These are phyloP conservation scores for Troides helena DNA, from an alignment of 2,888 invertebrate species.

Conservation along the genomic window DNA sequence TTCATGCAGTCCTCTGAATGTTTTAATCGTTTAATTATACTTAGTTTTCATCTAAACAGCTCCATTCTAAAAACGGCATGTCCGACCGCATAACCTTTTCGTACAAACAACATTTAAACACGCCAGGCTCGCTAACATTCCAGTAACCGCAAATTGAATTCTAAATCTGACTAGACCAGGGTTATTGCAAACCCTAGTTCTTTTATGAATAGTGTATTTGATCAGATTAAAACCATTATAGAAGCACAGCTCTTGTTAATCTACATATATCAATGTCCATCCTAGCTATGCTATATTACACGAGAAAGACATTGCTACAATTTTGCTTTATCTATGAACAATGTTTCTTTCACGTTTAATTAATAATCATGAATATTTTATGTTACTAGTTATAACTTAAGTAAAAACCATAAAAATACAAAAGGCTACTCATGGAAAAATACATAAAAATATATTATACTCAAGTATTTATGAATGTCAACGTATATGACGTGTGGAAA, in stretches of 20 bases:
- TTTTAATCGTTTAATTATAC: not conserved
- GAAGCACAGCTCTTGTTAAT: not conserved
- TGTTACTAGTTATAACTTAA: not conserved
- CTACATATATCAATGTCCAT: not conserved
- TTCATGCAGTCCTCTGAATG: not conserved
- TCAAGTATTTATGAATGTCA: not conserved
- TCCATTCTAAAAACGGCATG: slow-evolving; percentile 10
- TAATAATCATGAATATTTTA: not conserved
- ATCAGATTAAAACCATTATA: not conserved
- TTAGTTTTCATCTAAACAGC: not conserved
- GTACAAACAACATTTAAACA: not conserved
- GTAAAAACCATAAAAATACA: too few species aligned
- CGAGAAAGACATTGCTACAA: not conserved
- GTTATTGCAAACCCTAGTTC: not conserved
- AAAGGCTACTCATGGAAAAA: too few species aligned
- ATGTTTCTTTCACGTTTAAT: not conserved
- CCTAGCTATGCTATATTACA: not conserved
- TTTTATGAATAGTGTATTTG: not conserved
- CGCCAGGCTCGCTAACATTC: not conserved
- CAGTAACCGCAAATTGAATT: slow-evolving; percentile 10
- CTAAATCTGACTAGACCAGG: slow-evolving; percentile 5
- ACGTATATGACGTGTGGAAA: not conserved
- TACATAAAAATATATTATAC: not conserved
- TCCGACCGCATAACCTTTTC: slow-evolving; percentile 13
- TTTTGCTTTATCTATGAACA: not conserved